Evolutionary conservation across 1,140 invertebrate genomes (phyloP), one percentile per base, ranked within the genome.

Genomic region (Holotrichia oblita): DNA sequence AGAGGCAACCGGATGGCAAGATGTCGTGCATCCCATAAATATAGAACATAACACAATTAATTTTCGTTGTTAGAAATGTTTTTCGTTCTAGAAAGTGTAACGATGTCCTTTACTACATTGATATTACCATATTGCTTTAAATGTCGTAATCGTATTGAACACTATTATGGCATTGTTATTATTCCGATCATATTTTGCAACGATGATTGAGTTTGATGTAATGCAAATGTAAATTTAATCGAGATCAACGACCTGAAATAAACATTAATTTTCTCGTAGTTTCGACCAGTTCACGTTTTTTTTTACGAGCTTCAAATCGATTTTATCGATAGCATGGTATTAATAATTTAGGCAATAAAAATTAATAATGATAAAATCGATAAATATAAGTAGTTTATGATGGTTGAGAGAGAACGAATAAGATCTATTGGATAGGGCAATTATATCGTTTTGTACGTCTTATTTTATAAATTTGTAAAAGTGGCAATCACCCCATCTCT

Each of bases 401-500:
- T 22, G 27, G 61, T 2, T 27, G 61, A 27, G 14, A 0, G 14
- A 69, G 61, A 73, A n/a, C 27, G 27, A 34, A 34, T 34, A 40
- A n/a, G 27, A 74, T 6, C 73, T 17, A 55, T 55, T 14, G 73
- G 64, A n/a, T 8, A 44, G 41, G 17, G 75, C 27, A 76, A 76
- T 76, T 76, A 76, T 27, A 55, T 27, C 8, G 48, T 44, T 42
- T 76, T 76, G 75, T 76, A 10, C 42, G 44, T 76, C 42, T 76
- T 55, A 55, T 76, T 76, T 76, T 42, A 76, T 76, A 76, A 76
- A 76, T 69, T 34, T 69, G 61, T 76, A 76, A 76, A 76, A 76
- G 75, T 76, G 75, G 75, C 75, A 76, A 76, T 76, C 75, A 55
- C 42, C 75, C 75, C 24, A 76, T 76, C 75, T 76, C 75, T 22